A percentile compares a stretch with the other conserved stretches of the same genome.
Evolutionary conservation across 2,797 vertebrate genomes (phyloP).

Genomic region (Falco columbarius): DNA sequence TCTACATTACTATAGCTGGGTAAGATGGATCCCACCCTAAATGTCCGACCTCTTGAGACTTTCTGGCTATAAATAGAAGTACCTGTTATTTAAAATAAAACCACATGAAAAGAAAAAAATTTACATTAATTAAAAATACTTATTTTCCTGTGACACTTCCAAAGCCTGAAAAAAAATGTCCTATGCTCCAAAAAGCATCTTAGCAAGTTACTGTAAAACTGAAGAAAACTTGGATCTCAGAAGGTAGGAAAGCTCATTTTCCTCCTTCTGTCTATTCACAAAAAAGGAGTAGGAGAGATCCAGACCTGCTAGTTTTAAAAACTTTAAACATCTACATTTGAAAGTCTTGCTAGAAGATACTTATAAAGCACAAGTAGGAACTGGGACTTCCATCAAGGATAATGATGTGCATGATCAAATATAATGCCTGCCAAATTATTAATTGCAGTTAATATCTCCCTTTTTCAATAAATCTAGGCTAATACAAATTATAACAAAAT

Average conservation of each 20-base stretch:
- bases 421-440: background rate
- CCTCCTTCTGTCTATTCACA: background rate
- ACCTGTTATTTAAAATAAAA: slow-evolving; percentile 23
- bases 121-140: slow-evolving; percentile 16
- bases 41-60: slow-evolving; percentile 2
- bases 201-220: background rate
- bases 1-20: background rate
- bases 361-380: background rate
- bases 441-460: background rate
- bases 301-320: background rate
- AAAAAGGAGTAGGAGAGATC: background rate
- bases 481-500: no score
- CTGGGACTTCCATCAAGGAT: background rate
- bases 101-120: slow-evolving; percentile 10
- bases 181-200: background rate
- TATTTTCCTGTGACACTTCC: slow-evolving; percentile 11
- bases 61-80: slow-evolving; percentile 19
- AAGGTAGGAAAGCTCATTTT: background rate
- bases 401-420: background rate
- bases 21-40: slow-evolving; percentile 12
- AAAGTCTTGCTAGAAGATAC: background rate
- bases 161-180: slow-evolving; percentile 13
- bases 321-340: background rate
- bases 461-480: background rate
- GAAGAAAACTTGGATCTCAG: background rate